These are phyloP conservation scores for Sycophaga agraensis DNA, from an alignment of 1,140 invertebrate genomes.

Conservation along the genomic window DNA sequence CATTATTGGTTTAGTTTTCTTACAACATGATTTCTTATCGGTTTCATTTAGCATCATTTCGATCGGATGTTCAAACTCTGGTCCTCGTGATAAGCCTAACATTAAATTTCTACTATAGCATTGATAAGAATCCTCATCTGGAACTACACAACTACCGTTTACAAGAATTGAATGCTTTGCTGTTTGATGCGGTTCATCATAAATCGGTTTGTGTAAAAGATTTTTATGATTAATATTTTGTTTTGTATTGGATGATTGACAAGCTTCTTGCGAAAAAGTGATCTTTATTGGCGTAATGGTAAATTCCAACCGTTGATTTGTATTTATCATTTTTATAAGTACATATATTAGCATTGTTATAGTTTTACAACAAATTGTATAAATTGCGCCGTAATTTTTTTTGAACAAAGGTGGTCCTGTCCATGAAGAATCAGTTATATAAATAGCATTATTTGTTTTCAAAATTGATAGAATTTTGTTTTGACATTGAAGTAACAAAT, in stretches of 20 bases:
- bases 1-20: neutral
- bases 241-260: conserved; percentile 13
- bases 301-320: conserved; percentile 44
- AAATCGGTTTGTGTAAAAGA: conserved; percentile 30
- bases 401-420: conserved; percentile 48
- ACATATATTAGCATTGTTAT: conserved; percentile 40
- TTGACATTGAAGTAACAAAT: conserved; percentile 37
- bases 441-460: conserved; percentile 39
- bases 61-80: conserved; percentile 22
- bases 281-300: conserved; percentile 41
- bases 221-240: conserved; percentile 21
- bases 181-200: conserved; percentile 32
- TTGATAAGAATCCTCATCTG: conserved; percentile 36
- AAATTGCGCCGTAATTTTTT: conserved; percentile 43
- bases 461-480: conserved; percentile 38
- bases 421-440: conserved; percentile 45
- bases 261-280: conserved; percentile 37
- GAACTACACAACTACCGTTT: conserved; percentile 30
- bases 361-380: conserved; percentile 47
- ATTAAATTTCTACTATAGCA: conserved; percentile 37
- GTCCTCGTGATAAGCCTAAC: conserved; percentile 30
- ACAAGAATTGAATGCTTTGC: conserved; percentile 12
- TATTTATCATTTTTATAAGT: conserved; percentile 48
- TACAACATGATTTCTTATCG: neutral
- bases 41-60: neutral